Base-by-base conservation (phyloP, 2,113 vertebrate species). In the Scatophagus argus region DNA sequence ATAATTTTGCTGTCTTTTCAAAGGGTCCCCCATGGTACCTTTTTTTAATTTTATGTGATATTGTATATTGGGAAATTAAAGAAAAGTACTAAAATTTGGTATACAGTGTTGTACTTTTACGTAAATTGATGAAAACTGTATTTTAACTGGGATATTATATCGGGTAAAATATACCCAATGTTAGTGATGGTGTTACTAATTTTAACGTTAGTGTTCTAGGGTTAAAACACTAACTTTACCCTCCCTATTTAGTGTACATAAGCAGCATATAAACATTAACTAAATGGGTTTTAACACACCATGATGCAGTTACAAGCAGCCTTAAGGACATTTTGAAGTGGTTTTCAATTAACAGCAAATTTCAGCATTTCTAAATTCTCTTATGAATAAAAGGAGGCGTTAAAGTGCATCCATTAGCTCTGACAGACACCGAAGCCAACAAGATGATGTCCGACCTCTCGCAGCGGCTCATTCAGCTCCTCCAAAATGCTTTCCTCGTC, bases 401-500 rank as follows among this genome's bases (percentile, higher is more conserved):
- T 49, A 39, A 21, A 14, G 6, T 51, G 27, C 5, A 58, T 10
- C 4, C n/a, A n/a, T n/a, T n/a, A n/a, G n/a, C n/a, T n/a, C n/a
- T n/a, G n/a, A n/a, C n/a, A n/a, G n/a, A n/a, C n/a, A n/a, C n/a
- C 31, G 31, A n/a, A 4, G 51, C 12, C 52, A 47, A 16, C 39
- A 60, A 17, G 54, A 55, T 51, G 56, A 71, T 14, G 6, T 44
- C 93, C 94, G 71, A 99, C 98, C 97, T 99, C 97, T 21, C 97
- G 87, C n/a, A 99, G 93, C 0, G 98, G 98, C 76, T 99, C 98
- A 0, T 97, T 99, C 74, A 99, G 94, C 88, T 99, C 98, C 12
- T 97, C 98, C 91, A 99, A 91, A 88, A 99, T 99, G 94, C 96
- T 99, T 81, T 99, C 98, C 90, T 99, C 98, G 0, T 99, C 98